A percentile compares a stretch with the other conserved stretches of the same genome.
Conservation (phyloP, 1,140 invertebrate genomes). For the Tribolium castaneum region DNA sequence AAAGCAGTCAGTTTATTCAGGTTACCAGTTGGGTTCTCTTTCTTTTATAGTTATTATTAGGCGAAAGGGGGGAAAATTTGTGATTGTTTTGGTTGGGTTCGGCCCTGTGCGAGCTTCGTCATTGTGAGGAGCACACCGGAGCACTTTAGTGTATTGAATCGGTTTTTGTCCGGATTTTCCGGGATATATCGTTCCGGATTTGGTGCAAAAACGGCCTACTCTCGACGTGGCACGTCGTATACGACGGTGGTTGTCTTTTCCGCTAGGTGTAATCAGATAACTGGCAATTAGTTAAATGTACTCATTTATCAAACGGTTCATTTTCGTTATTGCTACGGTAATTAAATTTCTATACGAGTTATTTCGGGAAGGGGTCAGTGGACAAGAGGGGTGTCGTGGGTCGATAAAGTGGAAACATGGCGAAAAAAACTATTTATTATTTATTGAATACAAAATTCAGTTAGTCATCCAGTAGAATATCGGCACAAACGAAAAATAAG, state of each 20-base stretch:
- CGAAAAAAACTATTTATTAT: too few species aligned
- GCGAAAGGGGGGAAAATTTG: too few species aligned
- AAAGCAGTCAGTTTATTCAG: too few species aligned
- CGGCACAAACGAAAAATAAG: too few species aligned
- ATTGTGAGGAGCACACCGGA: constrained; percentile 46
- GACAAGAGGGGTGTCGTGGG: neutral
- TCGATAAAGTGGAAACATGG: neutral
- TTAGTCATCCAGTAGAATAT: too few species aligned
- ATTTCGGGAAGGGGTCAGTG: constrained; percentile 19
- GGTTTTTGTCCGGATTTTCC: constrained; percentile 54
- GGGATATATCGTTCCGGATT: constrained; percentile 48
- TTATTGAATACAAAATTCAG: too few species aligned
- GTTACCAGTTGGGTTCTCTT: too few species aligned
- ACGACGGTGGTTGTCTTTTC: neutral
- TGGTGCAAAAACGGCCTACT: constrained; percentile 48
- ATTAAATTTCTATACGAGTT: constrained; percentile 58
- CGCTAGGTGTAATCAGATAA: constrained; percentile 61
- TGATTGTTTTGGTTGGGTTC: neutral
- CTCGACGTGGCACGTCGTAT: neutral
- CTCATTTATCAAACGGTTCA: constrained; percentile 59
- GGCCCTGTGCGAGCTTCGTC: neutral
- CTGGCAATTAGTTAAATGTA: constrained; percentile 63
- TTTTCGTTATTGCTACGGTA: constrained; percentile 61
- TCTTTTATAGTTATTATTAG: too few species aligned
- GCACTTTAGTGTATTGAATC: constrained; percentile 64